Conservation (phyloP, 1,140 invertebrate genomes). For the Drosophila seguyi region DNA sequence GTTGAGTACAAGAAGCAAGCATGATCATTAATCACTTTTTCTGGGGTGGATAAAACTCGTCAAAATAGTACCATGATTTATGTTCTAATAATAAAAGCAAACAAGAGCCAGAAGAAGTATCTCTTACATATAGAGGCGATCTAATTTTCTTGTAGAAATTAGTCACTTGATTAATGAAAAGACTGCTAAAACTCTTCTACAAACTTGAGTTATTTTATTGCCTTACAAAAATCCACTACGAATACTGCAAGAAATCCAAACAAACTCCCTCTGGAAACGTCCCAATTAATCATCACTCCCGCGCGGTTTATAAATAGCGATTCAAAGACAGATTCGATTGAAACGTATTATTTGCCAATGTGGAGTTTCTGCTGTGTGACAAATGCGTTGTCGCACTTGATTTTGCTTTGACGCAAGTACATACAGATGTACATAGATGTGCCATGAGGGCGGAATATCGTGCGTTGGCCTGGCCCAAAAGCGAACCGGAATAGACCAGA, state of each 20-base stretch:
- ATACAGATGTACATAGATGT: slow-evolving; percentile 11
- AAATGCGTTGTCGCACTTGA: slow-evolving; percentile 43
- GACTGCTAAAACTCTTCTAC: background rate
- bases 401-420: slow-evolving; percentile 36
- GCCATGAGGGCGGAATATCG: slow-evolving; percentile 65
- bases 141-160: background rate
- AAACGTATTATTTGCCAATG: slow-evolving; percentile 20
- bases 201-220: background rate
- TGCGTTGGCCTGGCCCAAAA: slow-evolving; percentile 68
- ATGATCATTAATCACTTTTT: slow-evolving; percentile 1
- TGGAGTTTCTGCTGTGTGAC: slow-evolving; percentile 36
- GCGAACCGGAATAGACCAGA: slow-evolving; percentile 31
- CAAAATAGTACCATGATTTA: slow-evolving; percentile 2
- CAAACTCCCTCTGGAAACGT: background rate
- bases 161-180: background rate
- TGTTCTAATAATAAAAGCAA: slow-evolving; percentile 8
- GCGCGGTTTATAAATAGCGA: slow-evolving; percentile 24
- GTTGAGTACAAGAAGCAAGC: too few relatives aligned
- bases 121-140: background rate
- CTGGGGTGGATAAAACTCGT: background rate
- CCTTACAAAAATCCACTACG: too few relatives aligned
- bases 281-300: slow-evolving; percentile 16
- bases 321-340: slow-evolving; percentile 17
- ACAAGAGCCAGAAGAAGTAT: slow-evolving; percentile 1
- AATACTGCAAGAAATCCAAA: background rate